Evolutionary conservation across 2,888 invertebrate species (phyloP).

Genomic region (Aporophyla lueneburgensis): DNA sequence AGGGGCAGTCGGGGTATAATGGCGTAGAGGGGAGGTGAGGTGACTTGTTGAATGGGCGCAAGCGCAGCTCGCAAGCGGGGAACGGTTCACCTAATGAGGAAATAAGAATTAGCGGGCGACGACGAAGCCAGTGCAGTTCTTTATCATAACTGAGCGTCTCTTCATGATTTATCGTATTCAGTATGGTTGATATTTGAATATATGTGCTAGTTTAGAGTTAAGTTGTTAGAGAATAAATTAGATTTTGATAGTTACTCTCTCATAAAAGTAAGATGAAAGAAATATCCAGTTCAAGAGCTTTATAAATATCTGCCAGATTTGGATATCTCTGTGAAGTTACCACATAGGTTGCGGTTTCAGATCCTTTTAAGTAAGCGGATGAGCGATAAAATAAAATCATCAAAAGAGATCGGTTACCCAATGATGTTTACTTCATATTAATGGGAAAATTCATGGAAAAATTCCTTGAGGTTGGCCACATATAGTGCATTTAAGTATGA

Average conservation of each 20-base stretch:
- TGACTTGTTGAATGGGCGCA: slow-evolving; percentile 82
- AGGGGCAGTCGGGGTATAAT: slow-evolving; percentile 71
- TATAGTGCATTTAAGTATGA: slow-evolving; percentile 1
- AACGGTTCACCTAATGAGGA: slow-evolving; percentile 87
- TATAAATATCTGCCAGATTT: slow-evolving; percentile 9
- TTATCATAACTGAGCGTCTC: slow-evolving; percentile 75
- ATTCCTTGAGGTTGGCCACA: background rate
- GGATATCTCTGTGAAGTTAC: slow-evolving; percentile 3
- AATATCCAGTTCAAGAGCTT: slow-evolving; percentile 16
- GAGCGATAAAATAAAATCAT: slow-evolving; percentile 42
- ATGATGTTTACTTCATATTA: slow-evolving; percentile 33
- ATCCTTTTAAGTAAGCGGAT: slow-evolving; percentile 26
- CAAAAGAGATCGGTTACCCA: slow-evolving; percentile 38
- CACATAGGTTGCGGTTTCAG: slow-evolving; percentile 31
- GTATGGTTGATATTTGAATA: slow-evolving; percentile 34
- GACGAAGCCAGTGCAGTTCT: slow-evolving; percentile 86
- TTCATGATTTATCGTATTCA: slow-evolving; percentile 67
- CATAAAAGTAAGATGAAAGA: slow-evolving; percentile 3
- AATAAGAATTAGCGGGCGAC: slow-evolving; percentile 89
- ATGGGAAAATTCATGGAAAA: slow-evolving; percentile 12
- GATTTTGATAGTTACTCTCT: background rate
- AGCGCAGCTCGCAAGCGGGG: slow-evolving; percentile 76
- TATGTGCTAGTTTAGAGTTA: background rate
- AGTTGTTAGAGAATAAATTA: slow-evolving; percentile 7
- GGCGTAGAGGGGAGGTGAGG: slow-evolving; percentile 63